A percentile compares a stretch with the other conserved stretches of the same genome.
These are phyloP conservation scores for Epizoanthus illoricatus DNA, from an alignment of 92 coral and sea anemone species.

Conservation along the genomic window DNA sequence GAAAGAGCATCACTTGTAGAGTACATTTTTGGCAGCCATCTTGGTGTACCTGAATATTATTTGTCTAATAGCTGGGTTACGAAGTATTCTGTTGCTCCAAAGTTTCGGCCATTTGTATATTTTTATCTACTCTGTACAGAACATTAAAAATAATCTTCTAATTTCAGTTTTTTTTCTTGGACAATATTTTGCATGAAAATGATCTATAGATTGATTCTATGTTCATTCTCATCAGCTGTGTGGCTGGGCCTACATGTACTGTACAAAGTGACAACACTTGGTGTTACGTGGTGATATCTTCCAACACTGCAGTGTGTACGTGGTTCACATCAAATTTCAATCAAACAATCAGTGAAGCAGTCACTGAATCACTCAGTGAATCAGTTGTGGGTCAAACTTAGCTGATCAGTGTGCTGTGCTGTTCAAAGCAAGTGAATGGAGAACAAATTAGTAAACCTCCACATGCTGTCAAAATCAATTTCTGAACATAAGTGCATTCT, in stretches of 20 bases:
- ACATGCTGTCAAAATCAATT: background rate
- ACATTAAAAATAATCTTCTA: too few relatives aligned
- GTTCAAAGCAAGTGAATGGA: constrained; percentile 22
- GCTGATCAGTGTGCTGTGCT: constrained; percentile 26
- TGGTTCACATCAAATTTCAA: background rate
- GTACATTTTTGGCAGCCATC: too few relatives aligned
- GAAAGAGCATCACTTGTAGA: too few relatives aligned
- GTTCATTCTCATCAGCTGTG: background rate
- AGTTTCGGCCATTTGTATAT: too few relatives aligned
- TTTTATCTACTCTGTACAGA: too few relatives aligned
- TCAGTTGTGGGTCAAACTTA: constrained; percentile 4
- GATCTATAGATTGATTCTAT: background rate
- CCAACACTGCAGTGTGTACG: constrained; percentile 15
- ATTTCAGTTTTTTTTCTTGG: too few relatives aligned
- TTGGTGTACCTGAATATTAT: too few relatives aligned
- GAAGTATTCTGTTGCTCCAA: too few relatives aligned
- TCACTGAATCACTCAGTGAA: constrained; percentile 17
- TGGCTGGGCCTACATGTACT: background rate
- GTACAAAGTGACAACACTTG: background rate
- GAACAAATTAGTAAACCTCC: constrained; percentile 13
- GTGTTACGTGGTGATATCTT: background rate
- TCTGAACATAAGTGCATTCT: background rate
- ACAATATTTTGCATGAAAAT: too few relatives aligned
- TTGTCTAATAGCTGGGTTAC: too few relatives aligned
- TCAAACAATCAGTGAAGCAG: constrained; percentile 17